Evolutionary conservation across 2,797 vertebrate species (phyloP).

Genomic region (Chrosomus eos): DNA sequence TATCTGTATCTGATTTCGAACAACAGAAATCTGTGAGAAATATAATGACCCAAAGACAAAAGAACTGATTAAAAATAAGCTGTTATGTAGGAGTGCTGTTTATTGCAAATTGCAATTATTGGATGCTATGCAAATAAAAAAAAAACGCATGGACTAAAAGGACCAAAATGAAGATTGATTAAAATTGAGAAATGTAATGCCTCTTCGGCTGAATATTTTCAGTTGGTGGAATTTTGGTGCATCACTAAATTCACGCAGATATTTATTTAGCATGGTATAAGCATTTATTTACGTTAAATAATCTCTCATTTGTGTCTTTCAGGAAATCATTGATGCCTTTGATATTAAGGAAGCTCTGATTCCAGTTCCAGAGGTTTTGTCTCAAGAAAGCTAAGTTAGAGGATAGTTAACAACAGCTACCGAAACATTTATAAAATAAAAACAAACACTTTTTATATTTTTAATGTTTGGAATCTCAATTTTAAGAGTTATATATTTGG

Average conservation of each 20-base stretch:
- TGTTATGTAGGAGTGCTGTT: no score
- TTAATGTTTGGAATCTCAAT: conserved; percentile 16
- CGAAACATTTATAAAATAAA: conserved; percentile 29
- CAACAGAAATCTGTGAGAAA: no score
- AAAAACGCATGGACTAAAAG: no score
- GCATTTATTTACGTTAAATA: background rate
- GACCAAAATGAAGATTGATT: no score
- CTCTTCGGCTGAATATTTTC: background rate
- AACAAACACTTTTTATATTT: conserved; percentile 2
- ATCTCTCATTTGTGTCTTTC: conserved; percentile 33
- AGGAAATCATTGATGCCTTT: conserved; percentile 77
- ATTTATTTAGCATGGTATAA: background rate
- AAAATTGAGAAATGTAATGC: background rate
- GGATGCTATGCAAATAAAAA: no score
- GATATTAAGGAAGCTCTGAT: conserved; percentile 77
- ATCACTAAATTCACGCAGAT: background rate
- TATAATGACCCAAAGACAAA: no score
- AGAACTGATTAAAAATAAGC: no score
- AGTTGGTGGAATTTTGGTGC: background rate
- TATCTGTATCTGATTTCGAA: no score
- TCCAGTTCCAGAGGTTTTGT: conserved; percentile 45
- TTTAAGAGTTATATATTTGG: background rate
- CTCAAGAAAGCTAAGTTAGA: conserved; percentile 40
- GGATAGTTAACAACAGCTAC: background rate
- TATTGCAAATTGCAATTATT: no score